Base-by-base conservation (phyloP, 2,888 invertebrate species). In the Mythimna albipuncta region DNA sequence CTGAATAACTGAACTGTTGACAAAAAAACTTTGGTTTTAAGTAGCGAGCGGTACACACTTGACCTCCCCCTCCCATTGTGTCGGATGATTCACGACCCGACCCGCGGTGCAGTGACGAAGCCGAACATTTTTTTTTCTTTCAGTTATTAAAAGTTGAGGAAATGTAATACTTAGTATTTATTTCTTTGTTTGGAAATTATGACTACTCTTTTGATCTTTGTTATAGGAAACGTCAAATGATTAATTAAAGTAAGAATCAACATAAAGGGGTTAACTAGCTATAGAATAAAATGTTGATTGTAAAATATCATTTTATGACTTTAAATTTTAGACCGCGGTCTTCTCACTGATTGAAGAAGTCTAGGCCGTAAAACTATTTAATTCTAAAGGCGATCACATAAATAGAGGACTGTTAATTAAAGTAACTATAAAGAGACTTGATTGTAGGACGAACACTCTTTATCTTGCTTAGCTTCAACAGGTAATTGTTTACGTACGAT, bases 61-160 rank as follows among this genome's bases (percentile, higher is more conserved):
- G 79, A 75, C 80, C 75, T 74, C 72, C 77, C 72, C 77, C 72
- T 75, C 71, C 67, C 64, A 58, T 59, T 69, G 72, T 77, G 64
- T 63, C 58, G 50, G 61, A 82, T 87, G 87, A 87, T 77, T 87
- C 87, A 87, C 26, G 26, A 26, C 26, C 2, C 72, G n/a, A 64
- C 65, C 75, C 77, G 73, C 80, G 75, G 85, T 85, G 77, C 59
- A 78, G 81, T 85, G 55, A 72, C 47, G 82, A 70, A 84, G 83
- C 76, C 19, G 47, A 78, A 58, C 61, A 16, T 38, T 77, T 69
- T 47, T 63, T 62, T 41, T 64, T 3, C 41, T 32, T 67, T 52
- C 32, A 52, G 26, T 11, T 50, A 41, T 10, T 66, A 50, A 70
- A 32, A 50, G 35, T 32, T 32, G n/a, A 16, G 21, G 9, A 66